Conservation (phyloP, 2,113 vertebrate species). For the Piaya cayana region DNA sequence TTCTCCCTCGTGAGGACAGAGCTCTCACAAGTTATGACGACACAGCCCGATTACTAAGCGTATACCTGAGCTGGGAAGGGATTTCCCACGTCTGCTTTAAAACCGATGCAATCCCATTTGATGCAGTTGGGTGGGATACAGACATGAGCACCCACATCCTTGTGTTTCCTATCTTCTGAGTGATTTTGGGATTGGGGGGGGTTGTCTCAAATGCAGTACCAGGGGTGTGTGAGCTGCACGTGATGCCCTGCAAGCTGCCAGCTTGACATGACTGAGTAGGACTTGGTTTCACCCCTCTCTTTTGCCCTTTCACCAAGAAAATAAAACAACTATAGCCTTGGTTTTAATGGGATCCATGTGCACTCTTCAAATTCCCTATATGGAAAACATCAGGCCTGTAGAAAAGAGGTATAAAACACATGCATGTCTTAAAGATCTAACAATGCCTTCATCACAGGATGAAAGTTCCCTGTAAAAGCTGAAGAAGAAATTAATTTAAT, state of each 20-base stretch:
- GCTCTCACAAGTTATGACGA: not conserved
- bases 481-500: slow-evolving; percentile 19
- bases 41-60: not conserved
- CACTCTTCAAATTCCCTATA: not conserved
- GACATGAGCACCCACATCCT: accelerated
- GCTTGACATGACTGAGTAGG: not conserved
- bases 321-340: not conserved
- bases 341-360: not conserved
- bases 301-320: not conserved
- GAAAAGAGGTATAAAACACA: not conserved
- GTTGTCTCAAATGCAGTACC: not conserved
- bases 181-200: not conserved
- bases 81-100: not conserved
- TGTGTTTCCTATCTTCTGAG: not conserved
- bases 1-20: accelerated
- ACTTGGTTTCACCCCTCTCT: not conserved
- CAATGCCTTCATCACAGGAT: not conserved
- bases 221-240: accelerated
- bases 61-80: not conserved
- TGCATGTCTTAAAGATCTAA: not conserved
- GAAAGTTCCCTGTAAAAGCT: not conserved
- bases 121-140: not conserved
- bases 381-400: not conserved
- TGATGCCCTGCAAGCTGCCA: not conserved
- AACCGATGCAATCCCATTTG: not conserved